Base-by-base conservation (phyloP, 2,797 vertebrate species). In the Ctenosaura bakeri region DNA sequence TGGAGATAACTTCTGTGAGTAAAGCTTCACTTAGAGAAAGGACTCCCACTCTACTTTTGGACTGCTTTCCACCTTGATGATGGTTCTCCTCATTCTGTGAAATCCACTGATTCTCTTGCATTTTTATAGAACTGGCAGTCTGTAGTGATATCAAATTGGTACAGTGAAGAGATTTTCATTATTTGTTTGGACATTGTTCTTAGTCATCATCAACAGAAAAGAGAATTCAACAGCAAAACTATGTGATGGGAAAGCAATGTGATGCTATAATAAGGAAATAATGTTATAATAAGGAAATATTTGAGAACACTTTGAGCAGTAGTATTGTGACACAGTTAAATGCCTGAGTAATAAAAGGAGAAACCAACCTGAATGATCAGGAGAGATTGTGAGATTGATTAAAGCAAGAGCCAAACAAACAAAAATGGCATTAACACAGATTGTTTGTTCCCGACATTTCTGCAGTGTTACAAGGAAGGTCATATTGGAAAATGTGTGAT, bases 391-490 rank as follows among this genome's bases (percentile, higher is more conserved):
- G 52, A 83, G 78, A 92, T 62, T 24, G 32, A 80, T 38, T 69
- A 35, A 54, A 73, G 2, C 29, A 16, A 83, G 85, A 91, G 71
- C 20, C 52, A 81, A 56, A 81, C 79, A 81, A 81, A 29, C 52
- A 38, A 81, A 87, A 85, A 16, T 38, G 69, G 64, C 9, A 78
- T 80, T 62, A 80, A 20, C 4, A 73, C 26, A 56, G 50, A 66
- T 85, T 91, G 3, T 52, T 88, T 91, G 16, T 92, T 91, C 84
- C 73, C 66, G 90, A 56, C 13, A 83, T 1, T 42, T 90, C 16
- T 80, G 20, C 0, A 22, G 0, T 0, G 69, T 89, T 81, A 46
- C 26, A 91, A 88, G 9, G 46, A 88, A 85, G 64, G 83, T 86
- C 69, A 88, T 82, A 77, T 62, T 76, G 16, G 14, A 92, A 35